Percentiles rank a stretch among this genome's conserved stretches.
Conservation (phyloP, 2,113 vertebrate species). For the Odontesthes bonariensis region DNA sequence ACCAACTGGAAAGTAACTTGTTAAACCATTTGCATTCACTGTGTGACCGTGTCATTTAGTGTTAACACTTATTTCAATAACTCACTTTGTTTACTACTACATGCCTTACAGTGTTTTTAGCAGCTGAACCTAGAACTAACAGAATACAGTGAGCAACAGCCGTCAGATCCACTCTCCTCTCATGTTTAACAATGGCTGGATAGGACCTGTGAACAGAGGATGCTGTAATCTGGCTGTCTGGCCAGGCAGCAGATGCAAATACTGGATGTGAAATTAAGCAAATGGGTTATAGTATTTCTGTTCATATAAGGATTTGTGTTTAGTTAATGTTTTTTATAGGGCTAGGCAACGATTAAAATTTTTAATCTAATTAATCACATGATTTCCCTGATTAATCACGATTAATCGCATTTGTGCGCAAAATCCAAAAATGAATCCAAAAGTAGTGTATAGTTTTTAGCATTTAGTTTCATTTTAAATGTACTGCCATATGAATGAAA, state of each 20-base stretch:
- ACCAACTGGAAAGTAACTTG: background rate
- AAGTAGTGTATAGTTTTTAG: too few relatives aligned
- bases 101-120: slow-evolving; percentile 6
- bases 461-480: too few relatives aligned
- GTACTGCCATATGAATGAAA: too few relatives aligned
- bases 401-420: too few relatives aligned
- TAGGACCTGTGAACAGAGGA: slow-evolving; percentile 25
- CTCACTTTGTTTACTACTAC: background rate
- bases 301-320: background rate
- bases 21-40: slow-evolving; percentile 7
- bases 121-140: slow-evolving; percentile 38
- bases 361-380: too few relatives aligned
- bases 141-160: slow-evolving; percentile 38
- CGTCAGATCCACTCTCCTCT: slow-evolving; percentile 39
- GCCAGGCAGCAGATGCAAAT: background rate
- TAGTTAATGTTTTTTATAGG: too few relatives aligned
- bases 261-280: background rate
- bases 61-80: slow-evolving; percentile 14
- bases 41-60: background rate
- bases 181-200: slow-evolving; percentile 21
- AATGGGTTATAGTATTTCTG: background rate
- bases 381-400: too few relatives aligned
- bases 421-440: too few relatives aligned
- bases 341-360: too few relatives aligned
- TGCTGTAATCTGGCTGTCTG: slow-evolving; percentile 24